Evolutionary conservation across 2,888 invertebrate genomes (phyloP).

Genomic region (Oasisia sp.): DNA sequence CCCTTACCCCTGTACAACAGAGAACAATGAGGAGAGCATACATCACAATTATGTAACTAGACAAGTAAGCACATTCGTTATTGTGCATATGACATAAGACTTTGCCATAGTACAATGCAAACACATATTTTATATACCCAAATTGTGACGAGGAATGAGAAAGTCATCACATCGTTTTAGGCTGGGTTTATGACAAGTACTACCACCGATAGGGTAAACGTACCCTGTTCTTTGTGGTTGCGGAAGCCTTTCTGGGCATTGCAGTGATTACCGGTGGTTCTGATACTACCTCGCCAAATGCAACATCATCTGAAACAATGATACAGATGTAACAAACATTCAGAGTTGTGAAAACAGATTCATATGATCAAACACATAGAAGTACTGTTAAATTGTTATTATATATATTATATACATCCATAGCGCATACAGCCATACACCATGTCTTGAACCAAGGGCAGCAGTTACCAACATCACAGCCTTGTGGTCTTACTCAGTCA

Average conservation of each 20-base stretch:
- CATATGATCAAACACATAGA: background rate
- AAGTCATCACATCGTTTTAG: background rate
- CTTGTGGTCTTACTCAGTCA: too few relatives aligned
- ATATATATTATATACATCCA: background rate
- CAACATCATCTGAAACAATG: constrained; percentile 47
- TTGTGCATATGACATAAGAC: background rate
- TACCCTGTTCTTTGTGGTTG: background rate
- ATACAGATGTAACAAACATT: background rate
- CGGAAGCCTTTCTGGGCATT: constrained; percentile 48
- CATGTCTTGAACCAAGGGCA: too few relatives aligned
- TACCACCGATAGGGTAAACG: background rate
- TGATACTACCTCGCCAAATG: constrained; percentile 55
- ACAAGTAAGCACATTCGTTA: background rate
- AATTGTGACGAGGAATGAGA: background rate
- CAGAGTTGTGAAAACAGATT: background rate
- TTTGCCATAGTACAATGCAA: background rate
- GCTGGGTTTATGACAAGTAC: background rate
- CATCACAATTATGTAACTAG: background rate
- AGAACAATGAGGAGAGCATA: too few relatives aligned
- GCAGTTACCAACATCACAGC: too few relatives aligned
- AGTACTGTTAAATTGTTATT: background rate
- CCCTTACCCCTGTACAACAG: too few relatives aligned
- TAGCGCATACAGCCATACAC: too few relatives aligned
- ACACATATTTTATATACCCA: background rate
- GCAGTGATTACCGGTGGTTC: constrained; percentile 51